phyloP scores from a whole-genome alignment of 2,797 vertebrate genomes.

The Pseudopleuronectes americanus region DNA sequence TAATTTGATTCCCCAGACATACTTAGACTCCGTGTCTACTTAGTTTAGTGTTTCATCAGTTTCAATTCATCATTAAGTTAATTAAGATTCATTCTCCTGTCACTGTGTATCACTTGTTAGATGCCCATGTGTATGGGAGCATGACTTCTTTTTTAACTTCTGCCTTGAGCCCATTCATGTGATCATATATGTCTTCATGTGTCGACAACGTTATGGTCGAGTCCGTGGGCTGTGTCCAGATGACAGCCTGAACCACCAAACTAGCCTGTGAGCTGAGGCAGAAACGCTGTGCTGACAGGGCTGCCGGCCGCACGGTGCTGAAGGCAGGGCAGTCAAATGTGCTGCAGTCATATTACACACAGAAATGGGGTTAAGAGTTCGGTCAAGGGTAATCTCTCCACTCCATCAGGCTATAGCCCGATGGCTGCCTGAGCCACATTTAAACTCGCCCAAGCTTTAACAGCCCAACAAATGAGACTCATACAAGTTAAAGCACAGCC shows the following conservation, averaged over 20 bases:
- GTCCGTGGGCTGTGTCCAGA: conserved; percentile 30
- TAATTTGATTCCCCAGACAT: not conserved
- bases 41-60: conserved; percentile 15
- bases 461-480: conserved; percentile 41
- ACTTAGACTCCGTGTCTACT: conserved; percentile 3
- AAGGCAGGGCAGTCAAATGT: conserved; percentile 35
- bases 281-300: conserved; percentile 62
- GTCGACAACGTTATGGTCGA: conserved; percentile 41
- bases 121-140: conserved; percentile 5
- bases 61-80: conserved; percentile 41
- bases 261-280: conserved; percentile 58
- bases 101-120: conserved; percentile 3
- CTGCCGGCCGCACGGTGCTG: conserved; percentile 39
- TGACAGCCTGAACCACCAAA: conserved; percentile 37
- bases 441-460: conserved; percentile 24
- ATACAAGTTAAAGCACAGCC: conserved; percentile 25
- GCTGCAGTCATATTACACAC: conserved; percentile 23
- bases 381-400: conserved; percentile 49
- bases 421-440: conserved; percentile 26
- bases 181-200: conserved; percentile 28
- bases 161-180: conserved; percentile 24
- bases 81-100: conserved; percentile 39
- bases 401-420: conserved; percentile 21
- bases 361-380: conserved; percentile 45
- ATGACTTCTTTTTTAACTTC: conserved; percentile 11